Evolutionary conservation across 2,888 invertebrate species (phyloP), one percentile per base, ranked within the genome.

Genomic region (Eumacrocentrus americanus): DNA sequence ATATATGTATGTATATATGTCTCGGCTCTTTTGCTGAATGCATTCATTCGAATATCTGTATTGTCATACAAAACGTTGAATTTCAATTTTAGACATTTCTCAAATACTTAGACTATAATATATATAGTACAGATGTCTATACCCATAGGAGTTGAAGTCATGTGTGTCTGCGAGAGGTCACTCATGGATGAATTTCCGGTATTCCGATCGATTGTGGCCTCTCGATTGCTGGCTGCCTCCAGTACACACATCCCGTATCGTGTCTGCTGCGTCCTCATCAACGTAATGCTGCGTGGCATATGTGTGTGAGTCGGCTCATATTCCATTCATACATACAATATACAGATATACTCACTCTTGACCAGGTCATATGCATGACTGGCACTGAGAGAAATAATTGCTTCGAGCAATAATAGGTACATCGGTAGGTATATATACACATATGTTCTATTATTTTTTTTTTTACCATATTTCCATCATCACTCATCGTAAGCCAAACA

Each of bases 131-230:
- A n/a, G n/a, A n/a, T n/a, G n/a, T n/a, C n/a, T n/a, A n/a, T n/a
- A n/a, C n/a, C n/a, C n/a, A n/a, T n/a, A n/a, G n/a, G n/a, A n/a
- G n/a, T n/a, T n/a, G n/a, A n/a, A n/a, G n/a, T n/a, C n/a, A n/a
- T n/a, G n/a, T n/a, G n/a, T 11, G 4, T 16, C 18, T 16, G 38
- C 16, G 14, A 1, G 7, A 40, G 38, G 35, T 22, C 35, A 62
- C 44, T 60, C 50, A 51, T 61, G 60, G 58, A 60, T 65, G 61
- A 57, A 53, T 57, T 63, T 62, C 56, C 58, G 58, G 59, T 59
- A 63, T 63, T 60, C 57, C 42, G 59, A 63, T 65, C 63, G 63
- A 64, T 57, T 35, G 56, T 22, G n/a, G 38, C 14, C 14, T 35
- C 23, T 12, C 48, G 25, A 20, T 48, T 48, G n/a, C 12, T 29